A percentile compares a stretch with the other conserved stretches of the same genome.
phyloP scores from a whole-genome alignment of 2,888 invertebrate genomes.

The Ochropleura leucogaster region DNA sequence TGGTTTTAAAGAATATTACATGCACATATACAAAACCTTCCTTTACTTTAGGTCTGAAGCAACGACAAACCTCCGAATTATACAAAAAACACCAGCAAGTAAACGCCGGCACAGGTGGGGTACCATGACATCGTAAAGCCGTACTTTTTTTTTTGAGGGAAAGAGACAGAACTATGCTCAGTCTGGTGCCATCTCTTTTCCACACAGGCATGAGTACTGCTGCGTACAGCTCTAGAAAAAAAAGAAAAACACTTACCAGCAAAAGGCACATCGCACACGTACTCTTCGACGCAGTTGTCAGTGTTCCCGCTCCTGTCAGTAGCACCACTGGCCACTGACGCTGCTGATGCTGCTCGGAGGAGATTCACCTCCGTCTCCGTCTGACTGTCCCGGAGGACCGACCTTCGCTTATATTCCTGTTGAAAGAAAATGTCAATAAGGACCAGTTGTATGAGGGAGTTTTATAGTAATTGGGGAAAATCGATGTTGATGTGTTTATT shows the following conservation, averaged over 20 bases:
- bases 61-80: neutral
- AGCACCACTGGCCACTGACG: conserved; percentile 93
- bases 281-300: conserved; percentile 96
- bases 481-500: too few relatives aligned
- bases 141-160: too few relatives aligned
- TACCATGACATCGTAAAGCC: too few relatives aligned
- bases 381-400: conserved; percentile 94
- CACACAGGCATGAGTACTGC: too few relatives aligned
- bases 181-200: too few relatives aligned
- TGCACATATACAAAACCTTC: too few relatives aligned
- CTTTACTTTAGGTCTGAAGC: too few relatives aligned
- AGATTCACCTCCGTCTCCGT: conserved; percentile 95
- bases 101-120: too few relatives aligned
- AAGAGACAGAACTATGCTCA: too few relatives aligned
- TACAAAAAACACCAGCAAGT: neutral
- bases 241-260: conserved; percentile 92
- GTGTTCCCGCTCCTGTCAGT: conserved; percentile 95
- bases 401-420: conserved; percentile 96
- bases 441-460: neutral
- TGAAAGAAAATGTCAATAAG: conserved; percentile 44
- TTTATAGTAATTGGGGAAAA: too few relatives aligned
- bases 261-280: conserved; percentile 96
- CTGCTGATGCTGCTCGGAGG: conserved; percentile 95
- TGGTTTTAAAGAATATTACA: too few relatives aligned
- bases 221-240: too few relatives aligned